Evolutionary conservation across 1,140 invertebrate genomes (phyloP), one percentile per base, ranked within the genome.

Genomic region (Melanaphis sacchari): DNA sequence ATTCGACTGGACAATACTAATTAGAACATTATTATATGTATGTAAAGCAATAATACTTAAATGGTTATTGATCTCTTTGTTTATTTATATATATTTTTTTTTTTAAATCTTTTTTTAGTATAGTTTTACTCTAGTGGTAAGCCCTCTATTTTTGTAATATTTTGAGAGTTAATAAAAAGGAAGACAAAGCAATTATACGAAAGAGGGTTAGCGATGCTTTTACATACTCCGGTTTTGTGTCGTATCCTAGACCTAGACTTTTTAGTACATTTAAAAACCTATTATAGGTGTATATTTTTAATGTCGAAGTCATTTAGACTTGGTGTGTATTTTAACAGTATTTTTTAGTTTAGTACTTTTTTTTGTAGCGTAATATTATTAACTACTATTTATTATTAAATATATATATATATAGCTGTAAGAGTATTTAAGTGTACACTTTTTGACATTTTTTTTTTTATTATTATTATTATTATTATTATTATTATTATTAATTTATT

Each of bases 21-120:
- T 93, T 93, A 93, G 91, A 93, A 41, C 91, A 93, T 93, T 93
- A 92, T 91, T 91, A 90, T 91, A 93, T 93, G 91, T 93, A 93
- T 93, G 91, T 93, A 93, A 93, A 93, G 91, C 91, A 93, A 93
- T 93, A 93, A 93, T 93, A 93, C 91, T 93, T 93, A 93, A 93
- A 93, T 52, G 91, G 46, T 93, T 93, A 93, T 93, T 93, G 91
- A 93, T 93, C 91, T 93, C 91, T 93, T 93, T 93, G 91, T 93
- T 93, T 93, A 26, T 49, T 92, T 82, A 52, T 92, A 38, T 84
- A 84, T 38, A 54, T 93, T 26, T 84, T 85, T 46, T 90, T 91
- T 91, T 81, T 76, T 91, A 40, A 59, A 91, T 76, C 90, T 76
- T 92, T 82, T 91, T 82, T 85, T 84, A 85, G 81, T 85, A 81